A percentile compares a stretch with the other conserved stretches of the same genome.
These are phyloP conservation scores for Drosophila kanapiae DNA, from an alignment of 1,140 invertebrate genomes.

Conservation along the genomic window DNA sequence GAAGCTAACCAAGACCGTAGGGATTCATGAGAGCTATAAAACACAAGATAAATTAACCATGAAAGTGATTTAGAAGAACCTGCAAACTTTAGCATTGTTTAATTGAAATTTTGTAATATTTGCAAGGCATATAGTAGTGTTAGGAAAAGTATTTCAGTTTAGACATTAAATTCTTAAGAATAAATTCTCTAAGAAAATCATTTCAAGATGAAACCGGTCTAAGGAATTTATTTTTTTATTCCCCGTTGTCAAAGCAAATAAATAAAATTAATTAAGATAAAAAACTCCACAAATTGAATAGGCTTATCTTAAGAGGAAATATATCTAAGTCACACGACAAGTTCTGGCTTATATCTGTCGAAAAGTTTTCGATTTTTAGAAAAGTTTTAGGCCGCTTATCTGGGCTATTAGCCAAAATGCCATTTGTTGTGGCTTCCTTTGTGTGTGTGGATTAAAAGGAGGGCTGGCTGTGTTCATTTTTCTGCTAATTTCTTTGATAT, in stretches of 20 bases:
- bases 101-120: neutral
- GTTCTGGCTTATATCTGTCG: neutral
- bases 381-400: constrained; percentile 32
- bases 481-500: constrained; percentile 29
- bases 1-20: neutral
- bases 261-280: neutral
- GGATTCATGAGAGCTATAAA: neutral
- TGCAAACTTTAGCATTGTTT: neutral
- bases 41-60: constrained; percentile 12
- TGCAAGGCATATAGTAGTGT: neutral
- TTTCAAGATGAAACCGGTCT: neutral
- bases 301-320: neutral
- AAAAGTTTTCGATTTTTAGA: constrained; percentile 18
- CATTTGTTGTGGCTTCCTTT: constrained; percentile 28
- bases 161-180: too few species aligned
- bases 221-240: neutral
- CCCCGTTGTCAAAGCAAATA: neutral
- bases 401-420: constrained; percentile 25
- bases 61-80: neutral
- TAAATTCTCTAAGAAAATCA: neutral
- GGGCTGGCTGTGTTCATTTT: neutral
- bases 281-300: neutral
- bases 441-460: neutral
- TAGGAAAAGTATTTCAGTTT: neutral
- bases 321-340: constrained; percentile 9